phyloP scores from a whole-genome alignment of 2,113 vertebrate genomes.

The Caranx melampygus region DNA sequence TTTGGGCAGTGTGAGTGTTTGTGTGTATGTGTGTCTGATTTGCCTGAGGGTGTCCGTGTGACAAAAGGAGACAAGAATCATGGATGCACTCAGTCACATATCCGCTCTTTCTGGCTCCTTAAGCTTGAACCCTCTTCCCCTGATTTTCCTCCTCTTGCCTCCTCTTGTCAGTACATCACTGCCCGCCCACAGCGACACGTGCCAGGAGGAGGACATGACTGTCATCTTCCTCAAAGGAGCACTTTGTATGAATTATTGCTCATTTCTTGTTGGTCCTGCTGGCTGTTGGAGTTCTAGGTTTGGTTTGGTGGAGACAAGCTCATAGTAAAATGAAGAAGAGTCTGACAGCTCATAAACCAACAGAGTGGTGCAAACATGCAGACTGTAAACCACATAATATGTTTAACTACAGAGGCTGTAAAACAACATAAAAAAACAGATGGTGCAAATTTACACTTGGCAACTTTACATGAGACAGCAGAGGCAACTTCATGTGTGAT shows the following conservation, averaged over 20 bases:
- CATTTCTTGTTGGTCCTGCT: conserved; percentile 54
- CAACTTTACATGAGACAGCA: neutral
- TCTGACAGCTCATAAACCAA: conserved; percentile 24
- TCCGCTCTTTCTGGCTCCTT: conserved; percentile 38
- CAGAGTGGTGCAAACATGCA: neutral
- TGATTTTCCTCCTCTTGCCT: conserved; percentile 25
- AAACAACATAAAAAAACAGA: conserved; percentile 34
- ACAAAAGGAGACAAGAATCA: conserved; percentile 61
- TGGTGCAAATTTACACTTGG: neutral
- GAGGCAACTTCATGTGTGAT: neutral
- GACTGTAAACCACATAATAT: conserved; percentile 15
- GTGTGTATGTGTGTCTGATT: conserved; percentile 32
- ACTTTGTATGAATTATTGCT: conserved; percentile 65
- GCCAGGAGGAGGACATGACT: conserved; percentile 53
- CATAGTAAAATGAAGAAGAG: conserved; percentile 19
- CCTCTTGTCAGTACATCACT: conserved; percentile 55
- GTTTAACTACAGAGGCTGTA: conserved; percentile 37
- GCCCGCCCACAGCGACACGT: conserved; percentile 45
- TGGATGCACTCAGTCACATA: conserved; percentile 57
- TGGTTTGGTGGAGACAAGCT: conserved; percentile 13
- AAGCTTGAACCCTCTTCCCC: conserved; percentile 36
- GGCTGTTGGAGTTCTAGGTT: conserved; percentile 17
- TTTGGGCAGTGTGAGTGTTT: conserved; percentile 43
- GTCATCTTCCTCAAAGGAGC: conserved; percentile 55
- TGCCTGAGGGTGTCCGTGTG: conserved; percentile 51